Base-by-base conservation (phyloP, 2,797 vertebrate genomes). In the Pitangus sulphuratus region DNA sequence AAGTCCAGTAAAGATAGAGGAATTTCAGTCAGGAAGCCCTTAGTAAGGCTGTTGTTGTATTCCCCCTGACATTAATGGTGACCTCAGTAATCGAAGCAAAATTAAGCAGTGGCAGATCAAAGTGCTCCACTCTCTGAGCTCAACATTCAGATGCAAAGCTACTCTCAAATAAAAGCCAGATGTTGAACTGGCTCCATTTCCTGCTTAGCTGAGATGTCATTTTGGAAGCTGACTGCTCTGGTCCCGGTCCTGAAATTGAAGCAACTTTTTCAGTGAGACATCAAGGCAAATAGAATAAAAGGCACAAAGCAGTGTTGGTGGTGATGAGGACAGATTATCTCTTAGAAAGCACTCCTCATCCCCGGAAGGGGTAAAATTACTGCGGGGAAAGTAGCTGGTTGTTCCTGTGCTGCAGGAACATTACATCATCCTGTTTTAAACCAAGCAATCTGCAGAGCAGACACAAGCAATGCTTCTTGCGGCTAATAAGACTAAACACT, bases 81-180 rank as follows among this genome's bases (percentile, higher is more conserved):
- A 94, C 82, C 88, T 96, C 4, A 0, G 16, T 92, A 94, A 97
- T 83, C 60, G 54, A 93, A 89, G 68, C 60, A 90, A 90, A 92
- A 91, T 39, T 13, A 71, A 70, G 40, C 39, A 6, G 89, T 92
- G 56, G 61, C 60, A 95, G 95, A 96, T 94, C 96, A 97, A 96
- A 94, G 86, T 78, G 33, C 37, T 93, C 57, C 44, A 17, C 70
- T 92, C 70, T 57, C 70, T 68, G 92, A 96, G 85, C 69, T 97
- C 90, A 89, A 75, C 54, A 81, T 65, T 76, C 90, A 92, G 74
- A 97, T 76, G 77, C 92, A 95, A 54, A 79, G 48, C 50, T 90
- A 71, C 44, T 76, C 21, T 37, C 82, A 96, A 96, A 97, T 93
- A 72, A 35, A 91, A 96, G 72, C 94, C 96, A 97, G 95, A 97